Evolutionary conservation across 2,888 invertebrate genomes (phyloP).

Genomic region (Tinea pellionella): DNA sequence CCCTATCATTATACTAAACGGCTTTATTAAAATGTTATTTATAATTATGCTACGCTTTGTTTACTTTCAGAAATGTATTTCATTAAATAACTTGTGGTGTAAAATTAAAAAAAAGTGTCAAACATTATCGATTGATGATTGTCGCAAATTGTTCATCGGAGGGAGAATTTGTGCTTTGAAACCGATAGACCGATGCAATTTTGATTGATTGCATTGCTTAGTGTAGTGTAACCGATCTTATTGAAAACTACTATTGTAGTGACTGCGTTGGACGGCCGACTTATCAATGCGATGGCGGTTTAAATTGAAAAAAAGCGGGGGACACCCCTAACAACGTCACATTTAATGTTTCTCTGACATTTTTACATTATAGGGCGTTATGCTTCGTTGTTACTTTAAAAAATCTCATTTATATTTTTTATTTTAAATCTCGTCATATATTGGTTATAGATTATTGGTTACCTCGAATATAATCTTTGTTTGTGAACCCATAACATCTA

Average conservation of each 20-base stretch:
- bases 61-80: conserved; percentile 18
- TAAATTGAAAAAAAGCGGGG: conserved; percentile 65
- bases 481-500: no score
- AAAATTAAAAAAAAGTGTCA: conserved; percentile 3
- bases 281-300: conserved; percentile 47
- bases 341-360: conserved; percentile 48
- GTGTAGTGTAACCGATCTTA: conserved; percentile 70
- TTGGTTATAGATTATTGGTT: no score
- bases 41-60: conserved; percentile 48
- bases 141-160: conserved; percentile 6
- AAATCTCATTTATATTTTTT: not conserved
- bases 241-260: conserved; percentile 64
- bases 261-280: conserved; percentile 58
- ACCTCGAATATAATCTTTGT: no score
- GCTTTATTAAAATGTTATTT: conserved; percentile 26
- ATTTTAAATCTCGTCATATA: not conserved
- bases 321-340: conserved; percentile 50
- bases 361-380: conserved; percentile 52
- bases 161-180: conserved; percentile 20
- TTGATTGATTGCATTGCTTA: conserved; percentile 70
- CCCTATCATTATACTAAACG: conserved; percentile 30
- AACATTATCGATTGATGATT: not conserved
- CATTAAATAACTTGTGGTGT: not conserved
- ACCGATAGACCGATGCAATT: conserved; percentile 61
- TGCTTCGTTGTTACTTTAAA: conserved; percentile 17